phyloP scores from a whole-genome alignment of 2,888 invertebrate genomes.

The Spodoptera picta region DNA sequence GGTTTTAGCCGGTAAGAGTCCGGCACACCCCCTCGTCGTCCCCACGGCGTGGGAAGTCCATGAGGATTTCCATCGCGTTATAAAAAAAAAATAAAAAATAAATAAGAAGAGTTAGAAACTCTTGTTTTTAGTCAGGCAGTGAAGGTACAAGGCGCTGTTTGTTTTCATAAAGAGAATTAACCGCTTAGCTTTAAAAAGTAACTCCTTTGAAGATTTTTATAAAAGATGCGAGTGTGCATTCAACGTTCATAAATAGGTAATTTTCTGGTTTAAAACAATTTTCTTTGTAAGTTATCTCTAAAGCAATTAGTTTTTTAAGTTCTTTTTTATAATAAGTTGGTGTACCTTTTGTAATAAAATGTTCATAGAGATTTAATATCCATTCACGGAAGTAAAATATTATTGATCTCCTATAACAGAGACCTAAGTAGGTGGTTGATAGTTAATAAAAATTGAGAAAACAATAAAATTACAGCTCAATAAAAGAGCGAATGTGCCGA shows the following conservation, averaged over 20 bases:
- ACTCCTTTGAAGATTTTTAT: constrained; percentile 78
- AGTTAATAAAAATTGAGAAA: constrained; percentile 89
- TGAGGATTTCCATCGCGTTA: too few species aligned
- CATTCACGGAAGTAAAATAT: constrained; percentile 65
- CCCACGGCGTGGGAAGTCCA: too few species aligned
- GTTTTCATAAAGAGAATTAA: constrained; percentile 77
- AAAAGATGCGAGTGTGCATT: constrained; percentile 72
- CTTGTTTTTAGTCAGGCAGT: constrained; percentile 27
- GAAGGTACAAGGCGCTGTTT: constrained; percentile 57
- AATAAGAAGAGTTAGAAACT: constrained; percentile 33
- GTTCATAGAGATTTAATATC: constrained; percentile 32
- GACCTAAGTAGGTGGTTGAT: constrained; percentile 84
- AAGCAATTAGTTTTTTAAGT: constrained; percentile 50
- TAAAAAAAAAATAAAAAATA: too few species aligned
- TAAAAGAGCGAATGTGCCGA: constrained; percentile 87
- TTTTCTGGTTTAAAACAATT: constrained; percentile 66
- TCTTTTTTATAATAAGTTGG: constrained; percentile 21
- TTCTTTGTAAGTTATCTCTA: constrained; percentile 66
- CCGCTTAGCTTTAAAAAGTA: constrained; percentile 76
- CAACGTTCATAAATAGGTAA: constrained; percentile 70
- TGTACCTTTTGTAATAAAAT: constrained; percentile 42
- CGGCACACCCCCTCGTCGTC: too few species aligned
- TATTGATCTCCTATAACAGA: constrained; percentile 73
- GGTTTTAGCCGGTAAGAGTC: too few species aligned
- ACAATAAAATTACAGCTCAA: constrained; percentile 88